Base-by-base conservation (phyloP, 2,113 vertebrate genomes). In the Rana temporaria region DNA sequence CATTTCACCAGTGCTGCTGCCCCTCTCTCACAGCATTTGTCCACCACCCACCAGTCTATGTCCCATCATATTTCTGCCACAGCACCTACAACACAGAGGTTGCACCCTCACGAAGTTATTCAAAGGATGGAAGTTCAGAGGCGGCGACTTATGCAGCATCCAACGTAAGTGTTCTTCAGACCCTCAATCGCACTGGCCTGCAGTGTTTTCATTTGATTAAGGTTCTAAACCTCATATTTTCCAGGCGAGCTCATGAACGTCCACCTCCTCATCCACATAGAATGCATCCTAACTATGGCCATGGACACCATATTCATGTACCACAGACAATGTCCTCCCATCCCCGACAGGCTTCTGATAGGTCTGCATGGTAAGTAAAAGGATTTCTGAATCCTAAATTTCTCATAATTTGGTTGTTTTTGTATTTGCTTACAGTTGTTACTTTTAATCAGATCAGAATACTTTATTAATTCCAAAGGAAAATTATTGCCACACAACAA, bases 281-380 rank as follows among this genome's bases (percentile, higher is more conserved):
- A 91, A 99, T 99, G 98, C 98, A 99, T 87, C 98, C 98, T 59
- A 99, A 99, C 88, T 99, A 99, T 1, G 98, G 98, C 70, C 98
- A 99, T 0, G 98, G 98, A 64, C 98, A 99, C 92, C 98, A 99
- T 89, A 99, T 99, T 88, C 98, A 99, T 59, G 98, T 99, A 87
- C 98, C 98, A 85, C 98, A 99, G 89, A 99, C 98, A 63, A 99
- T 99, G 98, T 99, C 98, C 87, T 98, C 97, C 68, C 98, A 98
- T 86, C 97, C 98, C 82, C 96, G 98, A 67, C 97, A 98, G 88
- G 95, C 95, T 56, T 95, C 98, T 0, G 97, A 99, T 90, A 94
- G 98, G 87, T 95, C 97, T 78, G 95, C 97, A 85, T 99, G 98
- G 98, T 99, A 79, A 94, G 97, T 95, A 84, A 82, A 0, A 14